phyloP scores from a whole-genome alignment of 2,797 vertebrate genomes.

The Austrolebias charrua region DNA sequence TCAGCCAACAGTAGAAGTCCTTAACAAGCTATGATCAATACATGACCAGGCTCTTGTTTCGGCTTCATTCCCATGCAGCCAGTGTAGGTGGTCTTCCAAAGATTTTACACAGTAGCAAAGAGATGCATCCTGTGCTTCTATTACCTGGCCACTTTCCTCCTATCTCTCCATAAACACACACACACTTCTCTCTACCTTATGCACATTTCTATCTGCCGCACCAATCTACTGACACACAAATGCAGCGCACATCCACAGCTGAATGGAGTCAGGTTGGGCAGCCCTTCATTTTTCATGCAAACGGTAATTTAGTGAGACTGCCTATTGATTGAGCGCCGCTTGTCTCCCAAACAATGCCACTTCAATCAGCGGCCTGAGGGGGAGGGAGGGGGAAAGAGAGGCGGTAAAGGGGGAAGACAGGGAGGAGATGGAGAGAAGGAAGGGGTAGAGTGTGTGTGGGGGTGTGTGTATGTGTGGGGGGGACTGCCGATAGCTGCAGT shows the following conservation, averaged over 20 bases:
- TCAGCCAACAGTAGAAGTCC: constrained; percentile 47
- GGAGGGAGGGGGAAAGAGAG: constrained; percentile 40
- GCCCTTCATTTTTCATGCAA: constrained; percentile 85
- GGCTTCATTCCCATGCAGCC: constrained; percentile 33
- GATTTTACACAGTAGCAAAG: constrained; percentile 39
- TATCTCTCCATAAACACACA: constrained; percentile 55
- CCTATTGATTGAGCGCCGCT: constrained; percentile 81
- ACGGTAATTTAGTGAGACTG: constrained; percentile 86
- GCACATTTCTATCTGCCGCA: constrained; percentile 53
- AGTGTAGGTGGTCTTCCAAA: constrained; percentile 62
- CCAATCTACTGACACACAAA: constrained; percentile 49
- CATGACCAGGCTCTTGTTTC: constrained; percentile 36
- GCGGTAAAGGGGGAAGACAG: constrained; percentile 53
- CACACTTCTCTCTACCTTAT: constrained; percentile 21
- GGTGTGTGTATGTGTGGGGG: constrained; percentile 57
- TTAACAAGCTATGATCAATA: constrained; percentile 75
- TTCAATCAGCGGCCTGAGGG: constrained; percentile 83
- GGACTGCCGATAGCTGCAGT: constrained; percentile 85
- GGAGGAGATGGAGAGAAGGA: constrained; percentile 28
- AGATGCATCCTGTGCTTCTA: constrained; percentile 47
- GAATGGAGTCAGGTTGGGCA: constrained; percentile 76
- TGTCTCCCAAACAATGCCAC: constrained; percentile 86
- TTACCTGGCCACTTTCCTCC: constrained; percentile 66
- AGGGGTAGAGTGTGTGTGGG: constrained; percentile 13
- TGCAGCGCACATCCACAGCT: constrained; percentile 54